Evolutionary conservation across 2,888 invertebrate species (phyloP).

Genomic region (Marasmarcha lunaedactyla): DNA sequence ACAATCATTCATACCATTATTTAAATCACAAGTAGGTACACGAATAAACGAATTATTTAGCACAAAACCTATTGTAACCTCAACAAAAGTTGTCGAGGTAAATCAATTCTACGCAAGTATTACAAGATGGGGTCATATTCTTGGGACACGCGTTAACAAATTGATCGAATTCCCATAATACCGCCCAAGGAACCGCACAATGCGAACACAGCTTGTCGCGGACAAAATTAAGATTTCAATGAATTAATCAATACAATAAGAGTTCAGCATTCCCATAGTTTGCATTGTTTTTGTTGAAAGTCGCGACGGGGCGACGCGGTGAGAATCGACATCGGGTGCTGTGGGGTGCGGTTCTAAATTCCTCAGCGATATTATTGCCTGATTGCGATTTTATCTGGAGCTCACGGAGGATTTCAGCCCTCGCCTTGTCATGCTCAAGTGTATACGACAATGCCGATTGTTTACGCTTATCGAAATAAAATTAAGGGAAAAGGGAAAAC

Average conservation of each 20-base stretch:
- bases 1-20: constrained; percentile 45
- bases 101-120: constrained; percentile 30
- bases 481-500: neutral
- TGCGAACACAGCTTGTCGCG: constrained; percentile 31
- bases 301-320: constrained; percentile 35
- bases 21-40: constrained; percentile 12
- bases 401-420: constrained; percentile 50
- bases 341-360: constrained; percentile 45
- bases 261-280: constrained; percentile 56
- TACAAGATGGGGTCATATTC: constrained; percentile 40
- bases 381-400: constrained; percentile 65
- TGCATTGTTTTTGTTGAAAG: constrained; percentile 43
- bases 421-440: constrained; percentile 21
- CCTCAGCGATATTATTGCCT: constrained; percentile 44
- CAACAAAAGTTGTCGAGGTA: constrained; percentile 28
- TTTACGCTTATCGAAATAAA: constrained; percentile 22
- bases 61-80: constrained; percentile 43
- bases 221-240: constrained; percentile 55
- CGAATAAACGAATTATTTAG: constrained; percentile 48
- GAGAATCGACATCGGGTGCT: constrained; percentile 57
- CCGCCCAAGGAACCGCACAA: constrained; percentile 51
- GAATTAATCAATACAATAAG: constrained; percentile 66
- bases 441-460: constrained; percentile 22
- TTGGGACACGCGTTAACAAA: constrained; percentile 55
- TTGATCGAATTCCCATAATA: constrained; percentile 62